Percentiles rank a stretch among this genome's conserved stretches.
Evolutionary conservation across 30 jellyfish, hydroid and myxozoan species (phyloP).

Genomic region (Cassiopea xamachana): DNA sequence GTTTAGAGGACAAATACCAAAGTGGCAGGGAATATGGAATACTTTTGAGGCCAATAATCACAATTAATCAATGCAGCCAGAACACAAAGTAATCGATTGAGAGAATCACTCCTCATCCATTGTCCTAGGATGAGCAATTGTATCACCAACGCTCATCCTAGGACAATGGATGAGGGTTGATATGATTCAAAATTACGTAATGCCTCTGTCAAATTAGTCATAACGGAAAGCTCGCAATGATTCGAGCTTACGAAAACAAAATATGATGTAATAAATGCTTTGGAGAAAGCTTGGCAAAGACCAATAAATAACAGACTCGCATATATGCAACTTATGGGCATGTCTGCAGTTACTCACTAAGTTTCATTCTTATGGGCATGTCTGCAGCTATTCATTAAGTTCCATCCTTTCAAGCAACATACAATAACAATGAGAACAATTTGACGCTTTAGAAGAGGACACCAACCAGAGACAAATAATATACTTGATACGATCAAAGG

Average conservation of each 20-base stretch:
- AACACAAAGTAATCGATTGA: conserved; percentile 28
- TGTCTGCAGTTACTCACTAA: too few species aligned
- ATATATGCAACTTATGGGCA: conserved; percentile 44
- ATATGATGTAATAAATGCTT: conserved; percentile 19
- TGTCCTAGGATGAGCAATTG: too few species aligned
- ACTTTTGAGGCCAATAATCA: conserved; percentile 52
- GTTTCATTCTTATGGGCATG: too few species aligned
- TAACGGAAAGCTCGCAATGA: too few species aligned
- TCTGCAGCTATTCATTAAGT: neutral
- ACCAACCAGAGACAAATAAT: neutral
- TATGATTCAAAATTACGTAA: too few species aligned
- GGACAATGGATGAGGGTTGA: too few species aligned
- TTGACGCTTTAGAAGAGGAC: neutral
- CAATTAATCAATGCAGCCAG: neutral
- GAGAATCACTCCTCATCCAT: too few species aligned
- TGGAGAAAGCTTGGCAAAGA: conserved; percentile 36
- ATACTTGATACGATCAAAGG: neutral
- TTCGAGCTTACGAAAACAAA: conserved; percentile 47
- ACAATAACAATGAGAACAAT: neutral
- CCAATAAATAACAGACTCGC: conserved; percentile 23
- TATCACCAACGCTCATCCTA: too few species aligned
- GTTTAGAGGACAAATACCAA: neutral
- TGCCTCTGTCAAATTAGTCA: too few species aligned
- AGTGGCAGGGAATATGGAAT: conserved; percentile 30
- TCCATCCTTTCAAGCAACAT: neutral